Evolutionary conservation across 2,888 invertebrate species (phyloP).

Genomic region (Portevinia maculata): DNA sequence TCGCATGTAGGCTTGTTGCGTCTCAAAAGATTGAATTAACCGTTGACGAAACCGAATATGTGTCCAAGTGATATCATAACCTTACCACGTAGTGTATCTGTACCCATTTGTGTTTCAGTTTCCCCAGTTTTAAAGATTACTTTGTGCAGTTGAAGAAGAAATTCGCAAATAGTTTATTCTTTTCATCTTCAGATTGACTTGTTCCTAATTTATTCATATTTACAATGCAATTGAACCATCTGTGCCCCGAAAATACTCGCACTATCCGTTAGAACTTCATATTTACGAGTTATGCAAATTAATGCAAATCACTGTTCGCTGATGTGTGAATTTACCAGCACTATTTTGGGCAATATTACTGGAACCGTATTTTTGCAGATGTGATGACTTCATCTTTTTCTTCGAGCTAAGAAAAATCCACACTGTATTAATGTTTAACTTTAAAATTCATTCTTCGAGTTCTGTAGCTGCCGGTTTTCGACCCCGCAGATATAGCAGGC

Average conservation of each 20-base stretch:
- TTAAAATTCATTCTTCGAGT: background rate
- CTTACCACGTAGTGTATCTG: too few relatives aligned
- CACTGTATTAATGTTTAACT: background rate
- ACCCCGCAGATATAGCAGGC: constrained; percentile 3
- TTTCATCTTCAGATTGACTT: constrained; percentile 8
- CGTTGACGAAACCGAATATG: too few relatives aligned
- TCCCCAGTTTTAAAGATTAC: background rate
- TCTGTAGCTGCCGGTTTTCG: background rate
- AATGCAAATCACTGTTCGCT: constrained; percentile 53
- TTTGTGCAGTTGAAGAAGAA: too few relatives aligned
- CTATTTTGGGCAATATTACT: constrained; percentile 23
- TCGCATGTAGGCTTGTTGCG: background rate
- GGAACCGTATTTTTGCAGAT: constrained; percentile 20
- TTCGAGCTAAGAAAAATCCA: background rate
- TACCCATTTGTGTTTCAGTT: background rate
- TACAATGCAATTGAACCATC: constrained; percentile 22
- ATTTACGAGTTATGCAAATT: constrained; percentile 59
- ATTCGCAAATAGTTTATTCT: too few relatives aligned
- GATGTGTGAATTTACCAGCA: constrained; percentile 36
- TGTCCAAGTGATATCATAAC: too few relatives aligned
- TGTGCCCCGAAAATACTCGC: constrained; percentile 12
- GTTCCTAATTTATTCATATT: constrained; percentile 41
- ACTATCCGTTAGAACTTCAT: constrained; percentile 33
- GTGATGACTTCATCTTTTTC: constrained; percentile 53
- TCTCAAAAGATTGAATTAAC: too few relatives aligned